Evolutionary conservation across 1,140 invertebrate genomes (phyloP).

Genomic region (Temnothorax longispinosus): DNA sequence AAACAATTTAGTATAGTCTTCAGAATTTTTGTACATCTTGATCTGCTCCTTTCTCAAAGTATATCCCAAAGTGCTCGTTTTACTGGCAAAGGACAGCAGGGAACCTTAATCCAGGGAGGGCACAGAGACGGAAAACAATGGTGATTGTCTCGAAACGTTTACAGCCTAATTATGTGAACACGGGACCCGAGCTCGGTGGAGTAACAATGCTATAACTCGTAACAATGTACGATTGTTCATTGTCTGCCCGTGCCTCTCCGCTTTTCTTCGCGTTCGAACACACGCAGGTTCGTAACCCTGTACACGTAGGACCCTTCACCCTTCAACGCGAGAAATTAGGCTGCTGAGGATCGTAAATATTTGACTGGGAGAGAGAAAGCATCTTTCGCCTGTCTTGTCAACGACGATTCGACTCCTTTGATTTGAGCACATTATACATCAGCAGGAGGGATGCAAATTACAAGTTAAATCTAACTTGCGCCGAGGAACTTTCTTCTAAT

Average conservation of each 20-base stretch:
- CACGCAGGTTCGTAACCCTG: slow-evolving; percentile 69
- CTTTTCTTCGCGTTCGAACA: slow-evolving; percentile 69
- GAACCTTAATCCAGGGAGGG: slow-evolving; percentile 68
- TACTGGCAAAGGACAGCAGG: slow-evolving; percentile 44
- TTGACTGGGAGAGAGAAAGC: background rate
- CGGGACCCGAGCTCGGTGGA: slow-evolving; percentile 80
- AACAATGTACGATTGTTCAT: slow-evolving; percentile 87
- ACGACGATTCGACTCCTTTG: background rate
- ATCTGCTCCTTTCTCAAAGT: slow-evolving; percentile 1
- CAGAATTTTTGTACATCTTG: slow-evolving; percentile 6
- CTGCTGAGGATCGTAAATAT: slow-evolving; percentile 19
- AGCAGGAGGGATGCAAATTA: background rate
- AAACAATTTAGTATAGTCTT: background rate
- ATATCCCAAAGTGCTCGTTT: slow-evolving; percentile 52
- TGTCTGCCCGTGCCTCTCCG: slow-evolving; percentile 78
- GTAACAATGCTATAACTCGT: slow-evolving; percentile 86
- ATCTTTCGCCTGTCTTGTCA: background rate
- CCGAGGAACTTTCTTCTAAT: background rate
- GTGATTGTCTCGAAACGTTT: slow-evolving; percentile 86
- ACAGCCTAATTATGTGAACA: slow-evolving; percentile 87
- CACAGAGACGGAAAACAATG: slow-evolving; percentile 81
- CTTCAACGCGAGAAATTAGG: slow-evolving; percentile 23
- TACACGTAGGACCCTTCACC: slow-evolving; percentile 6
- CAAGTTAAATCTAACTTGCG: background rate
- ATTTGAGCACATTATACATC: no score